phyloP scores from a whole-genome alignment of 2,113 vertebrate genomes.

The Solenodon paradoxus region DNA sequence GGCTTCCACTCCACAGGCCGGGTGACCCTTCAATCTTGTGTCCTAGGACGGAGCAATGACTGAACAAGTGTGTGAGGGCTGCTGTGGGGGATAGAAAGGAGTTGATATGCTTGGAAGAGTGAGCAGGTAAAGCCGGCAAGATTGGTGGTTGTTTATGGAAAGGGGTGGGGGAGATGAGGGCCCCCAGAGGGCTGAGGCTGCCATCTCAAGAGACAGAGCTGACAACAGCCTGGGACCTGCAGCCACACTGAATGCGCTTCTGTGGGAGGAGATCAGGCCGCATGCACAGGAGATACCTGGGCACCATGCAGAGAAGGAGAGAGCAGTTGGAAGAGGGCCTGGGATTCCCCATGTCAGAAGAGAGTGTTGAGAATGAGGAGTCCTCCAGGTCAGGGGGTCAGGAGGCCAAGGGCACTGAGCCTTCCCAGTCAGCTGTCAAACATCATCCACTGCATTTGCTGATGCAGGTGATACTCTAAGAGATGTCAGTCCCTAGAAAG shows the following conservation, averaged over 20 bases:
- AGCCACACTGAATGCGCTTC: too few relatives aligned
- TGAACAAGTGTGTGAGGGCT: too few relatives aligned
- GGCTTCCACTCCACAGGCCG: rapidly evolving
- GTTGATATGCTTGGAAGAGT: not conserved
- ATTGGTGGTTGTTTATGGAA: not conserved
- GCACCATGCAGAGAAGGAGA: rapidly evolving
- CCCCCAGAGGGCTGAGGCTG: not conserved
- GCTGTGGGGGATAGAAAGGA: not conserved
- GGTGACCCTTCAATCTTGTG: not conserved
- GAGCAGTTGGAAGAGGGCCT: not conserved
- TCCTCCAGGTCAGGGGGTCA: not conserved
- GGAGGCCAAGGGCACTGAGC: not conserved
- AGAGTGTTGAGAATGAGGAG: not conserved
- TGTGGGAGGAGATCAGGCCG: not conserved
- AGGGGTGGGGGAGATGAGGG: not conserved
- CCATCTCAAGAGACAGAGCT: not conserved
- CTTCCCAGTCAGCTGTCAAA: not conserved
- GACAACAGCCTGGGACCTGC: not conserved
- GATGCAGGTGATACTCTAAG: not conserved
- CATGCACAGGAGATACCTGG: not conserved
- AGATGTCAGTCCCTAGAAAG: not conserved
- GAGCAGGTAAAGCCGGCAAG: not conserved
- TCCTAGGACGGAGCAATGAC: not conserved
- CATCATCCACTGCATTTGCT: not conserved
- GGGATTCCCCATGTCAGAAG: too few relatives aligned